Conservation (phyloP, 2,113 vertebrate genomes). For the Blennius ocellaris region DNA sequence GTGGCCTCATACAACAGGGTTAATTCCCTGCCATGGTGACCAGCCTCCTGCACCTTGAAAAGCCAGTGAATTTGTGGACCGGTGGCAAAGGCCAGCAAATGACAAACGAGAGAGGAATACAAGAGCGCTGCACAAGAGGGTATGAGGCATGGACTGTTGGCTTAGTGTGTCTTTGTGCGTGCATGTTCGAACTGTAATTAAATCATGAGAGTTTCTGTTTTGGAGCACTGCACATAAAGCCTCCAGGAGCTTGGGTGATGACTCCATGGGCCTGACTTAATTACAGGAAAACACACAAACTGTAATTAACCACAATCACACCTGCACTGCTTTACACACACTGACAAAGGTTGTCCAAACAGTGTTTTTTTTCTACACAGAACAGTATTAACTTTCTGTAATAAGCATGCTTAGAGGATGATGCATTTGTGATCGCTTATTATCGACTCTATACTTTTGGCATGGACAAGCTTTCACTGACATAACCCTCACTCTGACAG, state of each 20-base stretch:
- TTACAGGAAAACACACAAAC: constrained; percentile 60
- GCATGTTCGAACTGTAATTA: constrained; percentile 60
- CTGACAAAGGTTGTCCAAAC: constrained; percentile 45
- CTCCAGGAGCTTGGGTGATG: constrained; percentile 34
- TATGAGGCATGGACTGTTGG: constrained; percentile 31
- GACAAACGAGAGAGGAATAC: constrained; percentile 49
- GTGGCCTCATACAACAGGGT: constrained; percentile 38
- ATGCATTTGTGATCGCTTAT: constrained; percentile 28
- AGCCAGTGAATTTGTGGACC: constrained; percentile 36
- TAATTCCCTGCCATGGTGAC: constrained; percentile 39
- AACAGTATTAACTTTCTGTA: constrained; percentile 42
- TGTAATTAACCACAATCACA: constrained; percentile 70
- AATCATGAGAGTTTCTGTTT: constrained; percentile 56
- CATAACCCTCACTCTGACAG: constrained; percentile 35
- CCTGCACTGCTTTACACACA: constrained; percentile 46
- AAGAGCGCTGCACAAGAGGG: constrained; percentile 17
- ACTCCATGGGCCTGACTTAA: constrained; percentile 62
- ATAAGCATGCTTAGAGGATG: constrained; percentile 34
- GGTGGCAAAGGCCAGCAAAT: constrained; percentile 37
- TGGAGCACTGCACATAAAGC: constrained; percentile 43
- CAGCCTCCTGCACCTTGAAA: constrained; percentile 27
- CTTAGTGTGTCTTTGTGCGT: constrained; percentile 1
- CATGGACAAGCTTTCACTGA: constrained; percentile 1
- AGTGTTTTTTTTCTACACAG: constrained; percentile 31
- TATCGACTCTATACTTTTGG: constrained; percentile 27